These are phyloP conservation scores for Exocentrus adspersus DNA, from an alignment of 2,888 invertebrate species.

Conservation along the genomic window DNA sequence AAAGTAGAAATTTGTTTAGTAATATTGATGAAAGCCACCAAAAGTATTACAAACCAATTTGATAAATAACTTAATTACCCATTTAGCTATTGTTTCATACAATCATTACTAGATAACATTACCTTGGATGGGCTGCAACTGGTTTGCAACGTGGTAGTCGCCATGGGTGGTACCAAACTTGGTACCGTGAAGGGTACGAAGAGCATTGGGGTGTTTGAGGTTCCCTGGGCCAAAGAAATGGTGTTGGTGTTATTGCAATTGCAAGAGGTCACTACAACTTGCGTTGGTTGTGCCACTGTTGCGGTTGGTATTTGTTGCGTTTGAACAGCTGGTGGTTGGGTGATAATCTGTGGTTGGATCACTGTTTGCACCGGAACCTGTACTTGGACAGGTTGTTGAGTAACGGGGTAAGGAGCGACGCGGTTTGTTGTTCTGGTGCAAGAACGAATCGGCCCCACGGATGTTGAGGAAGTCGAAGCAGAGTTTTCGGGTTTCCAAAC, in stretches of 20 bases:
- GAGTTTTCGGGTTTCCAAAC: slow-evolving; percentile 63
- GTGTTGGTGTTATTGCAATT: slow-evolving; percentile 54
- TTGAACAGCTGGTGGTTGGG: slow-evolving; percentile 2
- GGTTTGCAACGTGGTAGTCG: slow-evolving; percentile 58
- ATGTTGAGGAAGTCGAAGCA: slow-evolving; percentile 20
- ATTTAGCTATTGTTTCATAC: no score
- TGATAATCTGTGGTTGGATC: slow-evolving; percentile 28
- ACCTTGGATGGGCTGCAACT: slow-evolving; percentile 63
- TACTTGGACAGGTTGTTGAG: slow-evolving; percentile 41
- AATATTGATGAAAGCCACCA: no score
- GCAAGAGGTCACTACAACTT: slow-evolving; percentile 57
- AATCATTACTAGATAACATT: no score
- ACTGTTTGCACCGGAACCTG: slow-evolving; percentile 38
- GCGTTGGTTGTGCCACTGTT: slow-evolving; percentile 24
- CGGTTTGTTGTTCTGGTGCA: slow-evolving; percentile 40
- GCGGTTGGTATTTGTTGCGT: background rate
- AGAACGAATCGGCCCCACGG: slow-evolving; percentile 43
- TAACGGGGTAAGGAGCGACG: slow-evolving; percentile 45
- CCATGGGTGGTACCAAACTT: slow-evolving; percentile 62
- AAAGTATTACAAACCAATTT: no score
- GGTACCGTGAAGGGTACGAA: slow-evolving; percentile 65
- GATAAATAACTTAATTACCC: no score
- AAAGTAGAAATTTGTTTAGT: no score
- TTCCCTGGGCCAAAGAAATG: slow-evolving; percentile 29
- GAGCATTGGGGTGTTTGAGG: slow-evolving; percentile 61